Evolutionary conservation across 2,113 vertebrate genomes (phyloP).

Genomic region (Microcebus murinus): DNA sequence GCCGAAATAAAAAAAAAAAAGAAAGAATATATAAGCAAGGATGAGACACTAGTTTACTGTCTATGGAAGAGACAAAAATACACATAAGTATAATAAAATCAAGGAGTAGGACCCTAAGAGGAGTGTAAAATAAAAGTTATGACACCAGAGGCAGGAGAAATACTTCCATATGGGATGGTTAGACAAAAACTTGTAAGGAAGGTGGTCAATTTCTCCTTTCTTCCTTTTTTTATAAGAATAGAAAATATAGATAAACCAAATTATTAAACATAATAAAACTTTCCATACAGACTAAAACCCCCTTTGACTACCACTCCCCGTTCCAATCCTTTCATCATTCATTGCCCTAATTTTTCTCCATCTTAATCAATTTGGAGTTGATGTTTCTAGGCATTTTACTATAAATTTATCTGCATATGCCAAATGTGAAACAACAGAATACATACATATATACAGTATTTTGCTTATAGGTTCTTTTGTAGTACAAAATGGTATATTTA

Average conservation of each 20-base stretch:
- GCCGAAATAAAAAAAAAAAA: no score
- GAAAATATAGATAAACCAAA: neutral
- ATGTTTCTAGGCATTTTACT: neutral
- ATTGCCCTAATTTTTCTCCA: neutral
- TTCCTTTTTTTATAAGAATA: neutral
- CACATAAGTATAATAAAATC: neutral
- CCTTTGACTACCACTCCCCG: no score
- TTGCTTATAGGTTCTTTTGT: neutral
- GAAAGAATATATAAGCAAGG: neutral
- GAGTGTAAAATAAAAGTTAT: neutral
- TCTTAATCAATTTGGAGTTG: neutral
- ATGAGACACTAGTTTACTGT: neutral
- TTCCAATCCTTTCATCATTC: no score
- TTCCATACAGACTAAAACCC: no score
- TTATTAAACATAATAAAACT: no score
- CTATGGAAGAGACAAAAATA: neutral
- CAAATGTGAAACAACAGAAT: neutral
- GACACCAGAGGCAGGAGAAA: neutral
- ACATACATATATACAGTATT: neutral
- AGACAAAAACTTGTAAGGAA: neutral
- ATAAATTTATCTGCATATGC: neutral
- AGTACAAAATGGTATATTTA: neutral
- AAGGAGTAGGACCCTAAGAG: neutral
- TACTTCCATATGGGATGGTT: fast-evolving
- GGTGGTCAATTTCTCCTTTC: no score